Evolutionary conservation across 2,113 vertebrate species (phyloP).

Genomic region (Centropus bengalensis): DNA sequence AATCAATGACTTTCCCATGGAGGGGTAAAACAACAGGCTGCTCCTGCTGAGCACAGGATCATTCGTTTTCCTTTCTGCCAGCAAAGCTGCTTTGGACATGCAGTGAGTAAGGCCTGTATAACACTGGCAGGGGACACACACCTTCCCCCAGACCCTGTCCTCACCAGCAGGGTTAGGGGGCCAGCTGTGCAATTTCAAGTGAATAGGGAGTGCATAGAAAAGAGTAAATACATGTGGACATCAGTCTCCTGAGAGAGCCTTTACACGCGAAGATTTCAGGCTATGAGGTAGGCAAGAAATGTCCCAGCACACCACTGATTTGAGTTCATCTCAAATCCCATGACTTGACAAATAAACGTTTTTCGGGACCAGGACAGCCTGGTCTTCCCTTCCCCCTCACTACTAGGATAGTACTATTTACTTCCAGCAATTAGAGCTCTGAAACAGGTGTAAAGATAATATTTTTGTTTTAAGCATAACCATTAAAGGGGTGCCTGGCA

Average conservation of each 20-base stretch:
- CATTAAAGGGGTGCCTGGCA: neutral
- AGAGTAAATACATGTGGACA: neutral
- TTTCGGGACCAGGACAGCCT: neutral
- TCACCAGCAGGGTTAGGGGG: neutral
- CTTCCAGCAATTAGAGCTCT: neutral
- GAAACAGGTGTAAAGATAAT: neutral
- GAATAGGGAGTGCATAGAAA: neutral
- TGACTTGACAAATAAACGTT: neutral
- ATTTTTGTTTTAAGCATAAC: neutral
- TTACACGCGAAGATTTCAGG: neutral
- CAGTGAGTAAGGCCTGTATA: neutral
- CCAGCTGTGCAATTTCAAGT: neutral
- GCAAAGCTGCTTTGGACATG: neutral
- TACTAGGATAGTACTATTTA: neutral
- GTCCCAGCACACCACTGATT: neutral
- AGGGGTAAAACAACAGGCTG: conserved; percentile 31
- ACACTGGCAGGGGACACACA: neutral
- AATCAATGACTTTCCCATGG: neutral
- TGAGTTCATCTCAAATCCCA: neutral
- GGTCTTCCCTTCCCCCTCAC: neutral
- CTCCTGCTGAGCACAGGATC: neutral
- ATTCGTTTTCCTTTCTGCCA: conserved; percentile 12
- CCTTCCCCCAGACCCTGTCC: neutral
- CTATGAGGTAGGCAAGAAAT: neutral
- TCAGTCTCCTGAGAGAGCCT: neutral